Evolutionary conservation across 1,140 invertebrate genomes (phyloP).

Genomic region (Cyrtorhinus lividipennis): DNA sequence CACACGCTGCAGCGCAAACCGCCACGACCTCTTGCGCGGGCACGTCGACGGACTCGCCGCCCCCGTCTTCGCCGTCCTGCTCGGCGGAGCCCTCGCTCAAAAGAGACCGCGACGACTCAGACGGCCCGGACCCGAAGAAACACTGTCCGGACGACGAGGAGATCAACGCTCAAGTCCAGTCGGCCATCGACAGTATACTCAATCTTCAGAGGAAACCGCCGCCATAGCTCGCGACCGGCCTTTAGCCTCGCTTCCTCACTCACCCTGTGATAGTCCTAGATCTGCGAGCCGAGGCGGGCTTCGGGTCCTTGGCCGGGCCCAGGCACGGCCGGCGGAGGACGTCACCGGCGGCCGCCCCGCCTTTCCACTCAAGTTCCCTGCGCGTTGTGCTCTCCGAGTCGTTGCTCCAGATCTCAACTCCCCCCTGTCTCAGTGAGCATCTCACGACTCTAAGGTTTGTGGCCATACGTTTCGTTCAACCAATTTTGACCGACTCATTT

Average conservation of each 20-base stretch:
- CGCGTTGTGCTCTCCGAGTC: neutral
- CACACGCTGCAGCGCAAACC: slow-evolving; percentile 27
- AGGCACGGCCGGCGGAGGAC: neutral
- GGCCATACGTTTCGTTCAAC: no score
- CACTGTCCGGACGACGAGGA: slow-evolving; percentile 31
- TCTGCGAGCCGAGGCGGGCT: neutral
- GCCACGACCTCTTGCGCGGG: neutral
- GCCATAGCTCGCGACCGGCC: neutral
- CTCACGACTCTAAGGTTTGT: no score
- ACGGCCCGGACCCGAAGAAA: slow-evolving; percentile 29
- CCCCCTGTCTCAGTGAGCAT: neutral
- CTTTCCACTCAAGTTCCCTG: neutral
- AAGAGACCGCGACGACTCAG: slow-evolving; percentile 32
- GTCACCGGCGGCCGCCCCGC: neutral
- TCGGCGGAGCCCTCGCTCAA: slow-evolving; percentile 29
- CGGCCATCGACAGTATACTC: slow-evolving; percentile 60
- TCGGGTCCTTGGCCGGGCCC: neutral
- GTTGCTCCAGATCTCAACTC: neutral
- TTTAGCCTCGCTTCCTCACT: neutral
- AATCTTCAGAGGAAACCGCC: slow-evolving; percentile 41
- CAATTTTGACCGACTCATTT: no score
- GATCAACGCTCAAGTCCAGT: slow-evolving; percentile 59
- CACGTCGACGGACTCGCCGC: neutral
- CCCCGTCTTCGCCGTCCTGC: neutral
- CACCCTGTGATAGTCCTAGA: neutral